A percentile compares a stretch with the other conserved stretches of the same genome.
phyloP scores from a whole-genome alignment of 2,888 invertebrate genomes.

The Conus canariensis region DNA sequence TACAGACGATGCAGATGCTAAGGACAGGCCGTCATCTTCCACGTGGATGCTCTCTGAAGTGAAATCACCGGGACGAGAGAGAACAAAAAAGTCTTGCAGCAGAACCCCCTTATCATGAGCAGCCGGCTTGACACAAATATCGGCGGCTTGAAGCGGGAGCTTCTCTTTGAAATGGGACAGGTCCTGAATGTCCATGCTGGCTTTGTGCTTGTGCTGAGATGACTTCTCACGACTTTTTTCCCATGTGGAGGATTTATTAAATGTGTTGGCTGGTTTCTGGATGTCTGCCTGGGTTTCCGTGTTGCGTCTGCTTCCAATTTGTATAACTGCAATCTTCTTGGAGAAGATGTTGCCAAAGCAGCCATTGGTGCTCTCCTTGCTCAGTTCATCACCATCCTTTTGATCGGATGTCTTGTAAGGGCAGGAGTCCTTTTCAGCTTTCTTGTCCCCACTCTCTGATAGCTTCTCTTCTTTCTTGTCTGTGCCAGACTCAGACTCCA shows the following conservation, averaged over 20 bases:
- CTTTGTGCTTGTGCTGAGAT: constrained; percentile 9
- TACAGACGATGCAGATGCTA: constrained; percentile 27
- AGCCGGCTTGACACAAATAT: neutral
- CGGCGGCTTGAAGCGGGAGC: neutral
- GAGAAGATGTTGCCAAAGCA: constrained; percentile 67
- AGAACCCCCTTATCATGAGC: constrained; percentile 22
- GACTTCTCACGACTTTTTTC: constrained; percentile 46
- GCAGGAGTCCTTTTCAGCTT: constrained; percentile 1
- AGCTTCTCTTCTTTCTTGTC: constrained; percentile 24
- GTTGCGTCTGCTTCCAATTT: constrained; percentile 24
- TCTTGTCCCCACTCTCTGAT: neutral
- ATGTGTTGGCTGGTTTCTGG: constrained; percentile 34
- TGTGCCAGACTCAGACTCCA: neutral
- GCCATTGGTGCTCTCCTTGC: constrained; percentile 52
- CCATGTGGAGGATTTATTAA: constrained; percentile 52
- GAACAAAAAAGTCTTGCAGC: constrained; percentile 39
- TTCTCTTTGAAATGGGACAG: constrained; percentile 11
- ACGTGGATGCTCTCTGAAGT: neutral
- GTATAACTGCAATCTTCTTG: constrained; percentile 55
- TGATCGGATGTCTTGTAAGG: neutral
- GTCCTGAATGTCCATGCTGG: neutral
- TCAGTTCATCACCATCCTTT: constrained; percentile 8
- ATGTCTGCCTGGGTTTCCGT: neutral
- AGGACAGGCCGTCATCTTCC: constrained; percentile 24
- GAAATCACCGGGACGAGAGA: constrained; percentile 27